phyloP scores from a whole-genome alignment of 2,888 invertebrate genomes.

The Epinotia demarniana region DNA sequence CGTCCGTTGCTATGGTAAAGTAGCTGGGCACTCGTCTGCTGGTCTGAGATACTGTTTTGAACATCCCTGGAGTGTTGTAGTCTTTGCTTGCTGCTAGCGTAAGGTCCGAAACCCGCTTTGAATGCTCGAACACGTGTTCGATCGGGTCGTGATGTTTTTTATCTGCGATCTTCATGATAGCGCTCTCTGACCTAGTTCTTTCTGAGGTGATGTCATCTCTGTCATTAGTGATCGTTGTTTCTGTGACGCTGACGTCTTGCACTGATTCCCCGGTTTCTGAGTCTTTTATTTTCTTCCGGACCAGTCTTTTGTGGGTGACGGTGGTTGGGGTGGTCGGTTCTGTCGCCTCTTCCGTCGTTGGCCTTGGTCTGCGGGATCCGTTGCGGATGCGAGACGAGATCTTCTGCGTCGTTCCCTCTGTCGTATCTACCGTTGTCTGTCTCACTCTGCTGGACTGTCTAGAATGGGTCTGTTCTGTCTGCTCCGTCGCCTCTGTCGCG shows the following conservation, averaged over 20 bases:
- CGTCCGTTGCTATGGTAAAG: slow-evolving; percentile 91
- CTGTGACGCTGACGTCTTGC: slow-evolving; percentile 72
- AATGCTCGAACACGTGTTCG: slow-evolving; percentile 81
- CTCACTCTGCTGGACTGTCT: slow-evolving; percentile 67
- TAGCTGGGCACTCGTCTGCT: slow-evolving; percentile 87
- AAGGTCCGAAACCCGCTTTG: slow-evolving; percentile 89
- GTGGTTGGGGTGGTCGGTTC: slow-evolving; percentile 65
- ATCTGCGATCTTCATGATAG: slow-evolving; percentile 85
- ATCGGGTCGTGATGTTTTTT: slow-evolving; percentile 76
- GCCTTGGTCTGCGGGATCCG: slow-evolving; percentile 70
- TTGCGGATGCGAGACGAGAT: slow-evolving; percentile 75
- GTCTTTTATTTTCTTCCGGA: slow-evolving; percentile 73
- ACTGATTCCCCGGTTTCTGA: slow-evolving; percentile 74
- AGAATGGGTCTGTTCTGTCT: slow-evolving; percentile 66
- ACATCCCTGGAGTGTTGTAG: slow-evolving; percentile 88
- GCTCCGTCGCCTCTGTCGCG: slow-evolving; percentile 66
- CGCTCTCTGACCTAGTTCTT: slow-evolving; percentile 78
- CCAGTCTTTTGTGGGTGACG: slow-evolving; percentile 66
- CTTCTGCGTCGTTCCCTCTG: slow-evolving; percentile 72
- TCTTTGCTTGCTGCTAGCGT: slow-evolving; percentile 90
- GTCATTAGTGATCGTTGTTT: slow-evolving; percentile 63
- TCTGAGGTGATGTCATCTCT: slow-evolving; percentile 76
- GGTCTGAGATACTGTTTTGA: slow-evolving; percentile 86
- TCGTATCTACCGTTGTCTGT: slow-evolving; percentile 66
- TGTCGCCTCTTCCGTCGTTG: slow-evolving; percentile 69